phyloP scores from a whole-genome alignment of 1,140 invertebrate species.

The Magallana gigas region DNA sequence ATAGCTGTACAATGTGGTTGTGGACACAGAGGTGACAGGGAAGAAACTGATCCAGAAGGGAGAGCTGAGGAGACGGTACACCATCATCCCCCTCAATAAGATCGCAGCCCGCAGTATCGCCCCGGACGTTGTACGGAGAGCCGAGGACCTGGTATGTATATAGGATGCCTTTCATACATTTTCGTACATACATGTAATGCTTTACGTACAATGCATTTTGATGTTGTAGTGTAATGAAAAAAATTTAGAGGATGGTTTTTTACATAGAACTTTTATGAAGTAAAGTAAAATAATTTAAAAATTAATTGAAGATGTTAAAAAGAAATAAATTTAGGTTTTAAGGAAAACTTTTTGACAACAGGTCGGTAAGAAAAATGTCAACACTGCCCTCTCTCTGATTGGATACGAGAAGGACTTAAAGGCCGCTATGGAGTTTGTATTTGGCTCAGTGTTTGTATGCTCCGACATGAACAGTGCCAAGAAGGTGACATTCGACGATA shows the following conservation, averaged over 20 bases:
- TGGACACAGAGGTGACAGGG: constrained; percentile 91
- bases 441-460: constrained; percentile 93
- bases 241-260: not conserved
- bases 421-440: constrained; percentile 92
- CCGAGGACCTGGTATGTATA: constrained; percentile 86
- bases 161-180: too few species aligned
- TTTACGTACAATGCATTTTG: too few species aligned
- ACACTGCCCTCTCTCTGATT: constrained; percentile 90
- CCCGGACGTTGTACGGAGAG: constrained; percentile 83
- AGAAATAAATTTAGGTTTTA: too few species aligned
- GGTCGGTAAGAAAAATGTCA: constrained; percentile 86
- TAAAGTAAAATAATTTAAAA: too few species aligned
- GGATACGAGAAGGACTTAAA: constrained; percentile 86
- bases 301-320: too few species aligned
- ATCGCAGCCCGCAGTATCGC: constrained; percentile 85
- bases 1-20: constrained; percentile 94
- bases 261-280: too few species aligned
- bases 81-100: constrained; percentile 95
- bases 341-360: constrained; percentile 48
- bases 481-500: constrained; percentile 87
- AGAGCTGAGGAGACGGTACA: constrained; percentile 88
- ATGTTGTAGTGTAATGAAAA: not conserved
- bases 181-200: too few species aligned
- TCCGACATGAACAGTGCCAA: constrained; percentile 89
- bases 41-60: constrained; percentile 92